Base-by-base conservation (phyloP, 2,888 invertebrate genomes). In the Osmoderma eremita region DNA sequence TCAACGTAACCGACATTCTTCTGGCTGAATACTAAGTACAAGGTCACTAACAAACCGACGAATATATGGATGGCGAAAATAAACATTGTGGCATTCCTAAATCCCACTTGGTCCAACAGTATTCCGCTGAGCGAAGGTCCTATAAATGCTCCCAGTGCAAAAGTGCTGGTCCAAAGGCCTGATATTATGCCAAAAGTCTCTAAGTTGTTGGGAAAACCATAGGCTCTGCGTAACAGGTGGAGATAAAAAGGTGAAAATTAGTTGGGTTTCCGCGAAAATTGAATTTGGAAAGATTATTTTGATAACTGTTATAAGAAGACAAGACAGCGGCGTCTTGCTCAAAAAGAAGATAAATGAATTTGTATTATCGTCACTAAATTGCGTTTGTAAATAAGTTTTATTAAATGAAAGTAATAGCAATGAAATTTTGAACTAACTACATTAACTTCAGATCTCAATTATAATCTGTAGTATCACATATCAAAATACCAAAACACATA, bases 121-220 rank as follows among this genome's bases (percentile, higher is more conserved):
- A 92, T 85, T 0, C 93, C 93, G 71, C 88, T 88, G 1, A 91
- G 83, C 0, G 91, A 91, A 0, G 93, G 93, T 0, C 94, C 94
- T 56, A 93, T 88, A 80, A 93, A 93, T 1, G 93, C 93, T 0
- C 96, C 96, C 8, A 96, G 84, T 0, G 95, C 94, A 76, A 95
- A 95, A 0, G 92, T 90, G 0, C 94, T 94, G 1, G 95, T 95
- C 91, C 95, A 96, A 75, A 96, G 85, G 0, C 95, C 96, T 0
- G 95, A 94, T 6, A 95, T 91, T 39, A 95, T 83, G 0, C 95
- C 95, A 77, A 94, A 95, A 0, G 96, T 96, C 77, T 94, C 92
- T 71, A 95, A 86, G 69, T 90, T 91, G 80, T 96, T 93, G 0
- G 93, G 91, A 72, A 94, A 89, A 1, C 93, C 93, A 72, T 88